Evolutionary conservation across 2,797 vertebrate species (phyloP).

Genomic region (Nannoperca australis): DNA sequence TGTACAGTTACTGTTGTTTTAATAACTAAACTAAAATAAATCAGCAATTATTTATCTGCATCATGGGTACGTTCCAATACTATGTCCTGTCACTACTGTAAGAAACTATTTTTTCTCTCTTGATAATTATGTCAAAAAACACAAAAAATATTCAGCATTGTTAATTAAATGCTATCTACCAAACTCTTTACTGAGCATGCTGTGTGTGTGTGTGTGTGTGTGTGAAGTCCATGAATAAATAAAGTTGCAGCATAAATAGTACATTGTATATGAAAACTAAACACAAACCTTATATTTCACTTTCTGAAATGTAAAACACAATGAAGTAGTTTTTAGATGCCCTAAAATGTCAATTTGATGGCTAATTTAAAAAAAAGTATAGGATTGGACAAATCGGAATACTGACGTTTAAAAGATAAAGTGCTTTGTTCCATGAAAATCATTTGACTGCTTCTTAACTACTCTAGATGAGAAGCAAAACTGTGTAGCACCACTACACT

Average conservation of each 20-base stretch:
- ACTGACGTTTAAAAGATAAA: constrained; percentile 85
- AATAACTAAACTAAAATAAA: constrained; percentile 69
- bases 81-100: constrained; percentile 29
- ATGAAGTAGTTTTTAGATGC: constrained; percentile 22
- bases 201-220: constrained; percentile 39
- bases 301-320: constrained; percentile 60
- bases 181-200: constrained; percentile 59
- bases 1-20: constrained; percentile 63
- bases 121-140: constrained; percentile 37
- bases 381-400: constrained; percentile 68
- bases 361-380: constrained; percentile 32
- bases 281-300: constrained; percentile 62
- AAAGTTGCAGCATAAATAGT: constrained; percentile 81
- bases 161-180: constrained; percentile 49
- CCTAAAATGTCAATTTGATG: constrained; percentile 32
- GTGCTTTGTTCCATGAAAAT: constrained; percentile 82
- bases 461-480: constrained; percentile 59
- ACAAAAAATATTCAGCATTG: constrained; percentile 21
- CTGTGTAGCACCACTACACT: constrained; percentile 33
- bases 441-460: constrained; percentile 58
- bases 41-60: constrained; percentile 52
- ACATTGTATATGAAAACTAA: constrained; percentile 71
- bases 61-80: constrained; percentile 37
- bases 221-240: constrained; percentile 84
- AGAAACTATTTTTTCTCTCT: constrained; percentile 29